Conservation (phyloP, 2,113 vertebrate species). For the Pandion haliaetus region DNA sequence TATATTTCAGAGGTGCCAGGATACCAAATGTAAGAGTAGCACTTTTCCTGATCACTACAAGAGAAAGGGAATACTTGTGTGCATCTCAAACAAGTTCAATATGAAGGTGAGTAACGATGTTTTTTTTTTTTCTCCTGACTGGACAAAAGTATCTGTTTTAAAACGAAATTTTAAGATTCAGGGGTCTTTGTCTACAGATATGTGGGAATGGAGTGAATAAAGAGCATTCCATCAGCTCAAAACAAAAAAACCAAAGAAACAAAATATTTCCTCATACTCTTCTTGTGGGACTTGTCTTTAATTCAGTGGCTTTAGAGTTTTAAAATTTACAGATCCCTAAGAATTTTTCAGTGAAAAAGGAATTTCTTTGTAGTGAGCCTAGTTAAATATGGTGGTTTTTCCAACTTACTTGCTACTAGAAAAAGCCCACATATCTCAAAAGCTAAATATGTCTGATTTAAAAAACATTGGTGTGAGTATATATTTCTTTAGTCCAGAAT, state of each 20-base stretch:
- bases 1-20: neutral
- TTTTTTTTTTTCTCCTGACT: neutral
- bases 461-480: neutral
- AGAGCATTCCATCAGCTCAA: neutral
- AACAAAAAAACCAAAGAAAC: neutral
- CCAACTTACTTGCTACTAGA: neutral
- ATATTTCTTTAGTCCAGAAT: neutral
- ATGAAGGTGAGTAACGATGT: neutral
- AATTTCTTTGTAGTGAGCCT: neutral
- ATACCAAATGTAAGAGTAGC: neutral
- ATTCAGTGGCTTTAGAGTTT: neutral
- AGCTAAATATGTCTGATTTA: neutral
- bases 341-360: neutral
- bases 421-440: neutral
- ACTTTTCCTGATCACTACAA: neutral
- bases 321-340: neutral
- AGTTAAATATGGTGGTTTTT: neutral
- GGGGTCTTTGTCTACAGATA: neutral
- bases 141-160: neutral
- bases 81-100: neutral
- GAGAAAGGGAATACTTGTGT: neutral
- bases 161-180: neutral
- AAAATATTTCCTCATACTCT: neutral
- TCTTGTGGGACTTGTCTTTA: neutral
- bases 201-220: neutral